Conservation (phyloP, 2,888 invertebrate species). For the Brenthis daphne region DNA sequence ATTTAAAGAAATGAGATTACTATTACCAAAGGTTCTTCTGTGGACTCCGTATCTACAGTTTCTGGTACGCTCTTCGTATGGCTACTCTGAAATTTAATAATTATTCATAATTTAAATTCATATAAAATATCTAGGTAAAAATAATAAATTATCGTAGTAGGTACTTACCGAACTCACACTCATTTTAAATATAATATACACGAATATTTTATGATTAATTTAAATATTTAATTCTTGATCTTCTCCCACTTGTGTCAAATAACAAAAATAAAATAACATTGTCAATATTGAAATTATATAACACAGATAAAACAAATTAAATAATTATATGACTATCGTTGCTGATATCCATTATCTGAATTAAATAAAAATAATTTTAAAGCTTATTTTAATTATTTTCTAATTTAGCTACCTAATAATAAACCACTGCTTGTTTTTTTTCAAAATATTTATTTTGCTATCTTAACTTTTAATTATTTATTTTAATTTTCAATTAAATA, state of each 20-base stretch:
- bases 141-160: neutral
- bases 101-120: neutral
- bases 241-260: conserved; percentile 11
- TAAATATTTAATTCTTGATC: conserved; percentile 4
- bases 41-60: conserved; percentile 52
- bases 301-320: too few species aligned
- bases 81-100: conserved; percentile 49
- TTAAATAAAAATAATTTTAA: too few species aligned
- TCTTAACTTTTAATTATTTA: too few species aligned
- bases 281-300: neutral
- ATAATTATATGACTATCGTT: too few species aligned
- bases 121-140: neutral
- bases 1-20: neutral
- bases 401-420: too few species aligned
- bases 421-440: too few species aligned
- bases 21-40: conserved; percentile 52
- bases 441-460: too few species aligned
- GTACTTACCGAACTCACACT: conserved; percentile 62
- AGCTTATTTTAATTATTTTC: too few species aligned
- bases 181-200: conserved; percentile 49
- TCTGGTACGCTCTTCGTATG: conserved; percentile 57
- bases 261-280: neutral
- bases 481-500: too few species aligned
- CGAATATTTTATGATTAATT: conserved; percentile 47
- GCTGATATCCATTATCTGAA: too few species aligned